Evolutionary conservation across 2,797 vertebrate species (phyloP), one percentile per base, ranked within the genome.

Genomic region (Vipera latastei): DNA sequence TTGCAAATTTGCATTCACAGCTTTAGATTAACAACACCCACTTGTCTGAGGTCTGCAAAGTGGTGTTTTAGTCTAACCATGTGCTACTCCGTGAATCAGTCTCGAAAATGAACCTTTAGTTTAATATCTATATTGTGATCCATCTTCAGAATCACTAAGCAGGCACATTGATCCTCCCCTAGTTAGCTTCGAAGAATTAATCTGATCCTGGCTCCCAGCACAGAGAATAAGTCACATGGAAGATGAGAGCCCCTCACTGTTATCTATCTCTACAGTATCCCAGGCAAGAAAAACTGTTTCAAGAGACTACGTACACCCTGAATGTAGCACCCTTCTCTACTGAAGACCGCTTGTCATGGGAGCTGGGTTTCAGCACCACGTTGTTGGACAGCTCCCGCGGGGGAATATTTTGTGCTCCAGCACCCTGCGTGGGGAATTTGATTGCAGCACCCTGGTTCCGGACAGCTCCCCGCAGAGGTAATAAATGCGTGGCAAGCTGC

Each of bases 401-500:
- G 63, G 59, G n/a, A 12, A 7, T 8, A 25, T 86, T 55, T 88
- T 60, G 89, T 56, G 38, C 73, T 69, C 53, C 83, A 1, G 28
- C 60, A 51, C 61, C 86, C 85, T 18, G 86, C 69, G 69, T 59
- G 90, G 92, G 92, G 90, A 86, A 87, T 91, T 91, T 91, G 92
- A 93, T 89, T 91, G 89, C 90, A 89, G 92, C 92, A 89, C 93
- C 91, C 88, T 38, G 13, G 20, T 8, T 73, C 2, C 65, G 91
- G 93, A 92, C 89, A 92, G 86, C 89, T 92, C 93, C 93, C 91
- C 25, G 85, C 61, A 1, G 93, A 86, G 93, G 60, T 78, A 90
- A 91, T 78, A 91, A 91, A 69, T 6, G 63, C 91, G n/a, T 26
- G 38, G 55, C 63, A 61, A 88, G 93, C 93, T 32, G 89, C 85